A percentile compares a stretch with the other conserved stretches of the same genome.
phyloP scores from a whole-genome alignment of 2,797 vertebrate genomes.

The Tokudaia tokunoshimensis region DNA sequence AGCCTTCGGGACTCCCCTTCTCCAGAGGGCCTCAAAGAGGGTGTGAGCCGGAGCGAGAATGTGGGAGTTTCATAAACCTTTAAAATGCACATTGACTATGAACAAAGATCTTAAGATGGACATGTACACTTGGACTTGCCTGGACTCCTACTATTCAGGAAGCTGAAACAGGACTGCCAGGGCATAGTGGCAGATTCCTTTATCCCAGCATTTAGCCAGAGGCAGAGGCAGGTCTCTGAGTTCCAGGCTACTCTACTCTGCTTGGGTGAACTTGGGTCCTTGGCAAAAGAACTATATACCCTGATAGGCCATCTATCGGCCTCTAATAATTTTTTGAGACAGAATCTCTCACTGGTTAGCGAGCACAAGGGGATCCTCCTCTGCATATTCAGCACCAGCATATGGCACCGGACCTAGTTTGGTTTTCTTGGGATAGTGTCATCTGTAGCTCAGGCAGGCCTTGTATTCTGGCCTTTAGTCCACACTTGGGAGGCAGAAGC shows the following conservation, averaged over 20 bases:
- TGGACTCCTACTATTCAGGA: neutral
- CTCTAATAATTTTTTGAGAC: neutral
- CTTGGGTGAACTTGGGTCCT: neutral
- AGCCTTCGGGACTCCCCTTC: neutral
- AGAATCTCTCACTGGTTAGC: neutral
- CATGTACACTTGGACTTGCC: neutral
- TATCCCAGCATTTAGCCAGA: neutral
- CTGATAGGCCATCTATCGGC: neutral
- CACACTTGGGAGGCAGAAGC: neutral
- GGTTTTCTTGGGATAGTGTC: neutral
- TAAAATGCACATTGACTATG: neutral
- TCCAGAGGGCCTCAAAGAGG: neutral
- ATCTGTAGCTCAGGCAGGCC: neutral
- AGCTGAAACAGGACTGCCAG: neutral
- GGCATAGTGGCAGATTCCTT: neutral
- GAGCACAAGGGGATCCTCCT: too few relatives aligned
- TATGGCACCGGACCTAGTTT: neutral
- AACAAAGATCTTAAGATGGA: neutral
- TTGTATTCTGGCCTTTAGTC: neutral
- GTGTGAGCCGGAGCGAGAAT: neutral
- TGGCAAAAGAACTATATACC: too few relatives aligned
- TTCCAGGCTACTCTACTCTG: neutral
- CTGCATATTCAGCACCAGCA: neutral
- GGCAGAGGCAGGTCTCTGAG: neutral
- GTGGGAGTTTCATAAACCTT: neutral